phyloP scores from a whole-genome alignment of 2,888 invertebrate genomes.

The Erynnis tages region DNA sequence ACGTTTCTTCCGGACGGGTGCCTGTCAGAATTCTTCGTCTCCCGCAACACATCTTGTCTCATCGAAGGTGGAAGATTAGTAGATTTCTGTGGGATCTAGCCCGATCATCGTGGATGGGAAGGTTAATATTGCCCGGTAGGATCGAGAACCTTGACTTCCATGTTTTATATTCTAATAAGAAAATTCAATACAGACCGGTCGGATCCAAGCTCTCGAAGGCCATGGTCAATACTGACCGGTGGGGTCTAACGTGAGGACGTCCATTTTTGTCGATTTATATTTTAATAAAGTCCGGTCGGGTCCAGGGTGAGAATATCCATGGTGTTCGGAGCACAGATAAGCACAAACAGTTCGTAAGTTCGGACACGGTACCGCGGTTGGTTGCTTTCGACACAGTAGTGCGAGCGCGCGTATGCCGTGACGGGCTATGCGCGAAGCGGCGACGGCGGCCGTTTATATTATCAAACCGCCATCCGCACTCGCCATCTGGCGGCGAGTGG shows the following conservation, averaged over 20 bases:
- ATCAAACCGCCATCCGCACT: slow-evolving; percentile 50
- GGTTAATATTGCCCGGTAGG: slow-evolving; percentile 69
- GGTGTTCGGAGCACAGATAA: slow-evolving; percentile 55
- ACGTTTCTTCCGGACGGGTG: slow-evolving; percentile 70
- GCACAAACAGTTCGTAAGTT: slow-evolving; percentile 55
- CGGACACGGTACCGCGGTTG: slow-evolving; percentile 49
- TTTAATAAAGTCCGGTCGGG: slow-evolving; percentile 74
- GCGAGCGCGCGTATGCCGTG: slow-evolving; percentile 57
- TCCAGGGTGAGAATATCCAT: slow-evolving; percentile 74
- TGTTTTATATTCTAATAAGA: slow-evolving; percentile 49
- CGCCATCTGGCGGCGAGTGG: slow-evolving; percentile 70
- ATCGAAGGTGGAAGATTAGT: slow-evolving; percentile 47
- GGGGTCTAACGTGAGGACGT: slow-evolving; percentile 62
- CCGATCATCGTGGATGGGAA: slow-evolving; percentile 53
- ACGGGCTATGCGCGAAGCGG: slow-evolving; percentile 64
- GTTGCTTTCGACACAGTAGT: slow-evolving; percentile 46
- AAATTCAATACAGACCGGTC: slow-evolving; percentile 47
- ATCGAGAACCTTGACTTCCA: slow-evolving; percentile 58
- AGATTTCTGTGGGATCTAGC: slow-evolving; percentile 73
- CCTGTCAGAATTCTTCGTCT: slow-evolving; percentile 68
- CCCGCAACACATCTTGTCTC: slow-evolving; percentile 75
- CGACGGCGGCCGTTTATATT: slow-evolving; percentile 61
- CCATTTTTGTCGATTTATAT: slow-evolving; percentile 47
- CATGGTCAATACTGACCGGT: slow-evolving; percentile 62
- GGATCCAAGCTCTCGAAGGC: slow-evolving; percentile 48